Base-by-base conservation (phyloP, 1,140 invertebrate genomes). In the Cydia fagiglandana region DNA sequence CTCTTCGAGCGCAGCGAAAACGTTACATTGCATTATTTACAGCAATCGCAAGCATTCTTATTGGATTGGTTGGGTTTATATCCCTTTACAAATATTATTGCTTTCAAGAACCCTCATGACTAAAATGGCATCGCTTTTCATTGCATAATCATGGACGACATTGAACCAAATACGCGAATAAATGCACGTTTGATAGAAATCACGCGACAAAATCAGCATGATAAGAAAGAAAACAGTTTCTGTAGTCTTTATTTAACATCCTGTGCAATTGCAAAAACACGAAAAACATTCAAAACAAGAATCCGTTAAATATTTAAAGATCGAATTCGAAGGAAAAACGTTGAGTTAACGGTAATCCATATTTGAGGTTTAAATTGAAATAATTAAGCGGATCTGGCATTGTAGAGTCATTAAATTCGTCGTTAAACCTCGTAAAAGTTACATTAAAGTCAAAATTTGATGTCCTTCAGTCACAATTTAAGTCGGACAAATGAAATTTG, bases 221-320 rank as follows among this genome's bases (percentile, higher is more conserved):
- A 17, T 17, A 17, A 41, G n/a, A 70, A 70, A 38, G 28, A 70
- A 7, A 70, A 17, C 30, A 7, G 34, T 70, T 70, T 45, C 34
- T 38, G 56, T n/a, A 17, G 66, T 70, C 6, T 38, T 17, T 17
- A 10, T 38, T 70, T 6, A 70, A 41, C 38, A 17, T n/a, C 66
- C 15, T 41, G 7, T 70, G 17, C 34, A 5, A 9, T 38, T 17
- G 66, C 30, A 41, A 70, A 38, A 70, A 28, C 64, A 66, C 78
- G 76, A 70, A 82, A 77, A 83, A 77, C 80, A 84, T 88, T 88
- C 80, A 85, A 88, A 89, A 86, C 73, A 78, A 78, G 79, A 88
- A 83, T 88, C 90, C 89, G 90, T 92, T 92, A 92, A 86, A 88
- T 87, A 91, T 92, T 91, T 88, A 85, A 92, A 92, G 90, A 91